Evolutionary conservation across 2,888 invertebrate species (phyloP), one percentile per base, ranked within the genome.

Genomic region (Cyclophora punctaria): DNA sequence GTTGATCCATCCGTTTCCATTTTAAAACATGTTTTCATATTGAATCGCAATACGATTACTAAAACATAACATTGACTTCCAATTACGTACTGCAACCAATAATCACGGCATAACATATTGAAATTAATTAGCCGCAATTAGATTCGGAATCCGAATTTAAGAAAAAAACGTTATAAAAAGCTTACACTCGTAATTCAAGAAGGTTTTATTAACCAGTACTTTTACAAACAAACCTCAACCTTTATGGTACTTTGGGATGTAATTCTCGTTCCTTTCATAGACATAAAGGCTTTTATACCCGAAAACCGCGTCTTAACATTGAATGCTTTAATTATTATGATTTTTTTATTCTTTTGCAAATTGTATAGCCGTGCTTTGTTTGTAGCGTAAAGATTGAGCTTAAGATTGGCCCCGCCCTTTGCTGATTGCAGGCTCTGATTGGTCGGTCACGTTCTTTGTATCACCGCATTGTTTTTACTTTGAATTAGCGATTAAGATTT

Each of bases 371-470:
- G 69, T 70, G 75, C 77, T 80, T 80, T 81, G 78, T 78, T 77
- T 70, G 66, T 68, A 63, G 69, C 73, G 74, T 72, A 64, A 73
- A 77, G 71, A 73, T 78, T 75, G 74, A 67, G 75, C 71, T 71
- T 68, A 59, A 73, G 66, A 75, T 75, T 71, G 67, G 76, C 83
- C 76, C 75, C 87, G 86, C 87, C 87, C 78, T 67, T 58, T 56
- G 60, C 60, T 71, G 70, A 71, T 73, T 73, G 68, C 64, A 62
- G 58, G 61, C 69, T 58, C 66, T 73, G 83, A 86, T 87, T 87
- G 86, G 86, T 73, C 64, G 69, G 57, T 58, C 69, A 62, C 59
- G 65, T 59, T 72, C 81, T 84, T 83, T 83, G 82, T 83, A 76
- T 66, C 67, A 69, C 78, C 76, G 75, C 76, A 77, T 79, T 80